Evolutionary conservation across 23 tunicate species (phyloP), one percentile per base, ranked within the genome.

Genomic region (Clavelina lepadiformis): DNA sequence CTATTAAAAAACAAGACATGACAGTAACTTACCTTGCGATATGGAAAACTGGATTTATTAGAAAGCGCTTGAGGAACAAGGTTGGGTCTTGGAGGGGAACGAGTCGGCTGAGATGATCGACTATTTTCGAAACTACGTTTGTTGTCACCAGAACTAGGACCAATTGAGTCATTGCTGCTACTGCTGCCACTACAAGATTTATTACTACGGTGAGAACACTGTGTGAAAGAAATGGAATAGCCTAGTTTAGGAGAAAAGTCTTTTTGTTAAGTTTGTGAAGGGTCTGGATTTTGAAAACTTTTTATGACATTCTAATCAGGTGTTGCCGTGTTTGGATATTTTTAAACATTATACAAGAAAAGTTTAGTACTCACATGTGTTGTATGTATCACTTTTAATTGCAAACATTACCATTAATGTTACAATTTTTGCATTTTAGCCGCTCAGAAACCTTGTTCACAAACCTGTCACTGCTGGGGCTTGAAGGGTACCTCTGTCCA

Each of bases 391-490:
- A n/a, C n/a, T n/a, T n/a, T n/a, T n/a, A n/a, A n/a, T n/a, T n/a
- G n/a, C n/a, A n/a, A n/a, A n/a, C n/a, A n/a, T n/a, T n/a, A n/a
- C n/a, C n/a, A n/a, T n/a, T n/a, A n/a, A n/a, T n/a, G n/a, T n/a
- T n/a, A n/a, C n/a, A n/a, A n/a, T n/a, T n/a, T n/a, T n/a, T n/a
- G n/a, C n/a, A n/a, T n/a, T n/a, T n/a, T n/a, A n/a, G n/a, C n/a
- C n/a, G n/a, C n/a, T n/a, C n/a, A n/a, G n/a, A n/a, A n/a, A n/a
- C n/a, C n/a, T n/a, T n/a, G n/a, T n/a, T n/a, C n/a, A n/a, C n/a
- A n/a, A n/a, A 87, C 96, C 96, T 87, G 63, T 87, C 96, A 35
- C 96, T 87, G 51, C 96, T 87, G 22, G 96, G 96, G 31, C 96
- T 87, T 0, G 86, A 60, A 19, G 96, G 96, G 61, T 79, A 79